These are phyloP conservation scores for Brevimyrus niger DNA, from an alignment of 2,113 vertebrate genomes.

Conservation along the genomic window DNA sequence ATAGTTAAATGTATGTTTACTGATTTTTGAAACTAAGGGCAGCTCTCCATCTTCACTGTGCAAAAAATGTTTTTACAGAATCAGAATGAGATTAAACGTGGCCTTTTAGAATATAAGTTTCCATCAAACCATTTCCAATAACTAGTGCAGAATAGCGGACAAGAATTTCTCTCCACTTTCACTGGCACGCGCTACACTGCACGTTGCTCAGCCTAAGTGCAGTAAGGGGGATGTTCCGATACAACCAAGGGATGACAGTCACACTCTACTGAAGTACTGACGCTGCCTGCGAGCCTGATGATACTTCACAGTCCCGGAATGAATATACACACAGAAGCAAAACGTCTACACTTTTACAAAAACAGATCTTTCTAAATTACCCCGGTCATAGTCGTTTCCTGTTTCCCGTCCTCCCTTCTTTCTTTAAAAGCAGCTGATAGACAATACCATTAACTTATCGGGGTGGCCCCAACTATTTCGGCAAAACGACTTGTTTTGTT, in stretches of 20 bases:
- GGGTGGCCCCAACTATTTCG: neutral
- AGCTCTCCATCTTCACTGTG: neutral
- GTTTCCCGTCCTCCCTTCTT: slow-evolving; percentile 55
- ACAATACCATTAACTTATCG: slow-evolving; percentile 50
- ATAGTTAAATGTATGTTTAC: neutral
- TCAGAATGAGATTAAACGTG: neutral
- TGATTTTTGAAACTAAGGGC: neutral
- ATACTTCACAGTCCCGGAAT: neutral
- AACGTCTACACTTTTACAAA: neutral
- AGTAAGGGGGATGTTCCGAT: neutral
- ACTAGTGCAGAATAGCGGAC: neutral
- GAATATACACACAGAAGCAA: neutral
- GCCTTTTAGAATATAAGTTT: neutral
- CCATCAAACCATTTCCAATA: neutral
- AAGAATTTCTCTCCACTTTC: neutral
- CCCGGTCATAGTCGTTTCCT: slow-evolving; percentile 49
- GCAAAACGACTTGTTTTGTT: neutral
- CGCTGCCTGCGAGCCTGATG: neutral
- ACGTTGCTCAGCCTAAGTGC: neutral
- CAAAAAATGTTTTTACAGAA: neutral
- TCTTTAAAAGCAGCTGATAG: slow-evolving; percentile 52
- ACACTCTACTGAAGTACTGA: neutral
- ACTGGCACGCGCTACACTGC: neutral
- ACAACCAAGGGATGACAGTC: neutral
- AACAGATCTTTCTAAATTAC: neutral